Conservation (phyloP, 1,140 invertebrate species). For the Muscidifurax raptorellus region DNA sequence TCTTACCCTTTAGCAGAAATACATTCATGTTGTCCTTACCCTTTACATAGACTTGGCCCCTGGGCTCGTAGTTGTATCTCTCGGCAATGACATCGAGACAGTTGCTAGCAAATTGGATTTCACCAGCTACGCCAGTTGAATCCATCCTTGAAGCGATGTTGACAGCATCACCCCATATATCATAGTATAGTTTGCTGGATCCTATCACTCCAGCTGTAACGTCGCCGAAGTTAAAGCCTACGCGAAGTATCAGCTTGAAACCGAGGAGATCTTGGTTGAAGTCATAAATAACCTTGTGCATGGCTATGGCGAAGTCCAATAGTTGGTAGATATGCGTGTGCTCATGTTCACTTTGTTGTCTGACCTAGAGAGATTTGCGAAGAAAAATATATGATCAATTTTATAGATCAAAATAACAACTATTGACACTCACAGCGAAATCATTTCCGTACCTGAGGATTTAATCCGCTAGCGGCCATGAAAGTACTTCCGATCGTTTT, state of each 20-base stretch:
- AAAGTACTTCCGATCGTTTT: slow-evolving; percentile 98
- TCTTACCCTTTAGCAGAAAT: slow-evolving; percentile 82
- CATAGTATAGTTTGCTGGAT: slow-evolving; percentile 96
- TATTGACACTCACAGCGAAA: background rate
- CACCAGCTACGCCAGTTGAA: slow-evolving; percentile 89
- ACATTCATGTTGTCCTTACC: slow-evolving; percentile 97
- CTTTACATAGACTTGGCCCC: slow-evolving; percentile 94
- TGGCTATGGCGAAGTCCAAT: slow-evolving; percentile 91
- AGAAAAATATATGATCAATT: background rate
- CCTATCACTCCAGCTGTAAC: slow-evolving; percentile 97
- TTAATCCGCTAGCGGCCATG: slow-evolving; percentile 97
- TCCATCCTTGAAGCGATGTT: slow-evolving; percentile 98
- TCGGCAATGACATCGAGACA: slow-evolving; percentile 81
- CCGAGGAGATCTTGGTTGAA: slow-evolving; percentile 93
- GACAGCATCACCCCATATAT: slow-evolving; percentile 99
- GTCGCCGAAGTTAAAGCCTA: slow-evolving; percentile 90
- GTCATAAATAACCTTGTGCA: slow-evolving; percentile 89
- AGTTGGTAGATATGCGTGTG: slow-evolving; percentile 89
- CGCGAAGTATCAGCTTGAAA: slow-evolving; percentile 93
- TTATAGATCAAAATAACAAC: background rate
- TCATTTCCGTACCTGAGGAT: slow-evolving; percentile 78
- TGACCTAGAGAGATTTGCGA: slow-evolving; percentile 61
- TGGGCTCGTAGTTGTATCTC: slow-evolving; percentile 85
- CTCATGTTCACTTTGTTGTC: slow-evolving; percentile 78
- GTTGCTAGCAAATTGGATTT: slow-evolving; percentile 90